Conservation (phyloP, 2,888 invertebrate genomes). For the Latrodectus hesperus region DNA sequence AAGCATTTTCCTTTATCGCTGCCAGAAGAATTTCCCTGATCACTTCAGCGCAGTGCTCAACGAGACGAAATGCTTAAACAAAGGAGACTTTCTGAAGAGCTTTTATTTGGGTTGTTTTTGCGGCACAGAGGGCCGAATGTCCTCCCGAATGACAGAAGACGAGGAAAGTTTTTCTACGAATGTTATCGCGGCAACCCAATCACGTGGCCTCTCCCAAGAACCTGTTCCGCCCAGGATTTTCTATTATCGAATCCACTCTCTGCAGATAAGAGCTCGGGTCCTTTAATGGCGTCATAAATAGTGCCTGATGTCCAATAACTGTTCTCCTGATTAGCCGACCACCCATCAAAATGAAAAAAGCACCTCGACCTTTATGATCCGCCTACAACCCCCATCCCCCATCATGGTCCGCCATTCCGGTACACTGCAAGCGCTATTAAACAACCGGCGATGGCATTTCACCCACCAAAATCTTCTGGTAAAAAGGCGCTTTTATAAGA, state of each 20-base stretch:
- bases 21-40: too few species aligned
- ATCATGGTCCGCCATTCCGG: constrained; percentile 31
- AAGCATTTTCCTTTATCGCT: too few species aligned
- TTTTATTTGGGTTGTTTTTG: background rate
- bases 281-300: constrained; percentile 64
- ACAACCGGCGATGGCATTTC: background rate
- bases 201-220: constrained; percentile 34
- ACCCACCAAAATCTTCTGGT: too few species aligned
- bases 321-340: constrained; percentile 64
- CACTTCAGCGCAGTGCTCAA: too few species aligned
- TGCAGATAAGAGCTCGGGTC: constrained; percentile 57
- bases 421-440: background rate
- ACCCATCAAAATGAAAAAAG: constrained; percentile 58
- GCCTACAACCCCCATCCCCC: background rate
- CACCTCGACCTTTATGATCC: constrained; percentile 22
- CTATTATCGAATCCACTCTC: constrained; percentile 66
- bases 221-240: constrained; percentile 48
- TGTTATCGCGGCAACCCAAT: constrained; percentile 49
- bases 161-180: background rate
- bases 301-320: constrained; percentile 66
- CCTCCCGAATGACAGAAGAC: background rate
- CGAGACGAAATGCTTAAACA: too few species aligned
- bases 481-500: too few species aligned
- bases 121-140: background rate
- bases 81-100: too few species aligned